Conservation (phyloP, 2,888 invertebrate species). For the Leucozona laternaria region DNA sequence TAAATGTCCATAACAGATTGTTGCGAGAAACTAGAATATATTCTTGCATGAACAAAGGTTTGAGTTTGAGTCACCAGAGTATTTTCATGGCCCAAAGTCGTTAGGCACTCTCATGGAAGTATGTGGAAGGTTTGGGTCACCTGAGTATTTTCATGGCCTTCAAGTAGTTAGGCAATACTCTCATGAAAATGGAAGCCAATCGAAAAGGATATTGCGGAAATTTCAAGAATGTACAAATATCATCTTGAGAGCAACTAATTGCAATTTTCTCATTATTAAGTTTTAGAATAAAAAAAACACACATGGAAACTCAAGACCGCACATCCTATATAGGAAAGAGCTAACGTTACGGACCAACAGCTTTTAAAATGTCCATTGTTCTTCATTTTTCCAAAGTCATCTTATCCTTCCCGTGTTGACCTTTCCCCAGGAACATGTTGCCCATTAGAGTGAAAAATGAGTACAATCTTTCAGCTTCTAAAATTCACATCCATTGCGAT, state of each 20-base stretch:
- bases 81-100: too few species aligned
- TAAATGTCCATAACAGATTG: too few species aligned
- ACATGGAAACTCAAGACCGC: neutral
- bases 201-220: neutral
- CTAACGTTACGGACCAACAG: neutral
- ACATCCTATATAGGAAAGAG: neutral
- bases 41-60: too few species aligned
- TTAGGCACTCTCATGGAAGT: too few species aligned
- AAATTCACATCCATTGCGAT: constrained; percentile 16
- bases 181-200: neutral
- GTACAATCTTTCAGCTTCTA: constrained; percentile 9
- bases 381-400: constrained; percentile 18
- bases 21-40: too few species aligned
- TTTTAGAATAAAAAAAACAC: neutral
- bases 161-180: neutral
- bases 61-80: too few species aligned
- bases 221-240: neutral
- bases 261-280: neutral
- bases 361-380: constrained; percentile 3
- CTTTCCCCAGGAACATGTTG: constrained; percentile 9
- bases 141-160: neutral
- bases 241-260: neutral
- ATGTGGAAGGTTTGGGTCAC: too few species aligned
- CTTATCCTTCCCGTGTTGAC: constrained; percentile 29
- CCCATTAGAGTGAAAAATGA: constrained; percentile 26